Evolutionary conservation across 1,140 invertebrate genomes (phyloP).

Genomic region (Metaphire vulgaris): DNA sequence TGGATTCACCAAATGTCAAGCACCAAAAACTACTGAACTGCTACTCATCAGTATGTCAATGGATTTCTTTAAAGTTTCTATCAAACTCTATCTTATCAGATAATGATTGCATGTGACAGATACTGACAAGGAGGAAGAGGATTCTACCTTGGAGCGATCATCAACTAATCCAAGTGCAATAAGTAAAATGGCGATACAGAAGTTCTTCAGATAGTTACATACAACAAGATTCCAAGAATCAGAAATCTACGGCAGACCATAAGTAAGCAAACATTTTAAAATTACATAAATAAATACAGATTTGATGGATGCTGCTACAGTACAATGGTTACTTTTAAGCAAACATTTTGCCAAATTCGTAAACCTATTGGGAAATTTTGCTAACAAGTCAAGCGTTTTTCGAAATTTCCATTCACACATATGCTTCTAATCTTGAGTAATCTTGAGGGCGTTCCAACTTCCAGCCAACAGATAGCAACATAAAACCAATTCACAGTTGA

Average conservation of each 20-base stretch:
- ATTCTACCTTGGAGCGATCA: too few species aligned
- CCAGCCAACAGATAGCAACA: not conserved
- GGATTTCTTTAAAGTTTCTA: not conserved
- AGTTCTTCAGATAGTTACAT: too few species aligned
- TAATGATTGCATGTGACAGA: not conserved
- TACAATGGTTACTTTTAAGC: too few species aligned
- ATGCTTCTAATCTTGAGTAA: not conserved
- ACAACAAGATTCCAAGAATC: too few species aligned
- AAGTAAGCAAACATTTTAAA: too few species aligned
- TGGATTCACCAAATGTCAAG: not conserved
- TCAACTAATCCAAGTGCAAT: not conserved
- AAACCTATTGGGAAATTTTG: too few species aligned
- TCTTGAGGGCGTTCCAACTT: not conserved
- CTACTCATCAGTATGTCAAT: slow-evolving; percentile 1
- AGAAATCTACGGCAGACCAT: too few species aligned
- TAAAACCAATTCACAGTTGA: not conserved
- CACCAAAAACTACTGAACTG: not conserved
- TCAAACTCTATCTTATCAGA: not conserved
- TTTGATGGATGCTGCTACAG: too few species aligned
- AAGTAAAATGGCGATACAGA: too few species aligned
- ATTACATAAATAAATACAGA: too few species aligned
- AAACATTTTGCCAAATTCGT: too few species aligned
- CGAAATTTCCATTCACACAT: not conserved
- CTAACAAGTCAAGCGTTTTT: too few species aligned
- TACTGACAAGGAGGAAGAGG: not conserved